phyloP scores from a whole-genome alignment of 2,113 vertebrate species.

The Otis tarda region DNA sequence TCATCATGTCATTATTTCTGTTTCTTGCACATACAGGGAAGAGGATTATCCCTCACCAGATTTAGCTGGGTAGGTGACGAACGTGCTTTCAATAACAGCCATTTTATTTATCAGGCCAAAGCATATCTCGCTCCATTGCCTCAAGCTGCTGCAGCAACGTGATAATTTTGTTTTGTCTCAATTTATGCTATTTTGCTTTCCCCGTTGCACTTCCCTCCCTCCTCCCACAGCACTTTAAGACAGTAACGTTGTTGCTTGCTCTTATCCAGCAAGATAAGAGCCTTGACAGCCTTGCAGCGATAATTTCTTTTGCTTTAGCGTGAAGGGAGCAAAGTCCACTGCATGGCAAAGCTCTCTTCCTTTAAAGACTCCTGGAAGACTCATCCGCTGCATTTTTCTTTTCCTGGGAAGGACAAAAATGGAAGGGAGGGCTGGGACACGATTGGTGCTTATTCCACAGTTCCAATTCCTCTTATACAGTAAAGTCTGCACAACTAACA shows the following conservation, averaged over 20 bases:
- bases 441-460: not conserved
- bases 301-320: constrained; percentile 35
- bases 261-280: not conserved
- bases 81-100: not conserved
- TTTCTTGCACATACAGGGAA: constrained; percentile 88
- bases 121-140: not conserved
- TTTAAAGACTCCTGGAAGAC: constrained; percentile 14
- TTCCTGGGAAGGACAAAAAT: not conserved
- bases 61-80: constrained; percentile 95
- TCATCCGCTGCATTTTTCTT: not conserved
- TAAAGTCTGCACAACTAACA: not conserved
- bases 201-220: constrained; percentile 6
- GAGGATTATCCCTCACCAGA: constrained; percentile 89
- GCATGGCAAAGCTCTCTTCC: constrained; percentile 39
- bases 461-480: not conserved
- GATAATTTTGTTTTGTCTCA: not conserved
- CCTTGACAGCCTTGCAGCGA: not conserved
- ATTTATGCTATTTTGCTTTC: constrained; percentile 22
- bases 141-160: not conserved
- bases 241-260: not conserved
- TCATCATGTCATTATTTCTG: constrained; percentile 71
- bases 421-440: not conserved
- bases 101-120: constrained; percentile 71
- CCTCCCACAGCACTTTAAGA: constrained; percentile 1
- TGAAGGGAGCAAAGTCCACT: not conserved